Percentiles rank a stretch among this genome's conserved stretches.
Conservation (phyloP, 2,113 vertebrate species). For the Amphilophus citrinellus region DNA sequence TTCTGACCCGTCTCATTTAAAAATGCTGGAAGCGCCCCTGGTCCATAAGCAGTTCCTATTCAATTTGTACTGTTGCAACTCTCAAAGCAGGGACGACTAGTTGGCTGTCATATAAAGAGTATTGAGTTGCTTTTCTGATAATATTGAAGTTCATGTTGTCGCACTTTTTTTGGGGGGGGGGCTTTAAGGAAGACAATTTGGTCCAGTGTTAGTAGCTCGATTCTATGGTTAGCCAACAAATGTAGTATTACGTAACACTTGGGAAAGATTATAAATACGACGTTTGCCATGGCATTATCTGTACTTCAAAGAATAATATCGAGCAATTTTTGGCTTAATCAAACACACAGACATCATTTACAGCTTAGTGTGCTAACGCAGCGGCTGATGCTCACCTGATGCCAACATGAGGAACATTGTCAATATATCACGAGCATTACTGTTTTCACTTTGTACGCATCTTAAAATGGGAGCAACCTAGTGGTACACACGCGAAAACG, state of each 20-base stretch:
- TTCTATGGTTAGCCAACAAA: not conserved
- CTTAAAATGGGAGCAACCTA: not conserved
- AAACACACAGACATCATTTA: not conserved
- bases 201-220: not conserved
- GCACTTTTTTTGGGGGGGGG: not conserved
- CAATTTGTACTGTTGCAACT: not conserved
- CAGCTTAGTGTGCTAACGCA: constrained; percentile 11
- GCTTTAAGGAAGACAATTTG: not conserved
- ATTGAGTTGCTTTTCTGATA: not conserved
- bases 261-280: not conserved
- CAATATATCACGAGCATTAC: not conserved
- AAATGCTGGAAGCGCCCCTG: not conserved
- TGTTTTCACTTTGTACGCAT: not conserved
- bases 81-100: not conserved
- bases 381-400: constrained; percentile 60
- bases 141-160: not conserved
- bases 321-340: not conserved
- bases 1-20: no score
- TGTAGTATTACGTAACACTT: not conserved
- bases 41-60: not conserved
- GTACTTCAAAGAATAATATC: not conserved
- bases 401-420: not conserved
- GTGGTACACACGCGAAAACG: not conserved
- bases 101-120: not conserved
- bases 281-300: not conserved